Evolutionary conservation across 1,140 invertebrate species (phyloP).

Genomic region (Zaprionus camerounensis): DNA sequence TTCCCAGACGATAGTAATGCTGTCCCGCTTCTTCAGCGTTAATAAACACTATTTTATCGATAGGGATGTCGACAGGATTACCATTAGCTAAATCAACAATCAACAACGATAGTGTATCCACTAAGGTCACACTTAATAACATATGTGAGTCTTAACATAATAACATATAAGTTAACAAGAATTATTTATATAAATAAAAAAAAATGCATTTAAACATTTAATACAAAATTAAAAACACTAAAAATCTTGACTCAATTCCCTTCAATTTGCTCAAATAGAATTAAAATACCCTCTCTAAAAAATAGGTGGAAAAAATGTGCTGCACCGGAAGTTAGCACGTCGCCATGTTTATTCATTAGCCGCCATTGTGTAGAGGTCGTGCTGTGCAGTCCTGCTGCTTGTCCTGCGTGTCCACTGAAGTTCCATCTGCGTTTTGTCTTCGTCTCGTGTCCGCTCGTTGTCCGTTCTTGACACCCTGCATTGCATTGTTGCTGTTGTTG

Average conservation of each 20-base stretch:
- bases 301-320: background rate
- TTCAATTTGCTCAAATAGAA: background rate
- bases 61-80: no score
- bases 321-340: slow-evolving; percentile 61
- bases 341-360: slow-evolving; percentile 80
- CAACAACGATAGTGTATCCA: no score
- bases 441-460: slow-evolving; percentile 25
- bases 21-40: no score
- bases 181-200: no score
- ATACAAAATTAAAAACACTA: background rate
- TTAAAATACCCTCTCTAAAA: background rate
- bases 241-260: background rate
- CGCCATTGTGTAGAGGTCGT: slow-evolving; percentile 56
- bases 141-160: no score
- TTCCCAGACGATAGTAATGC: no score
- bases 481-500: slow-evolving; percentile 39
- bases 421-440: slow-evolving; percentile 47
- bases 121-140: no score
- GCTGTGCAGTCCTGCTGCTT: slow-evolving; percentile 23
- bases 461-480: slow-evolving; percentile 17
- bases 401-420: slow-evolving; percentile 33
- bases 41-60: no score
- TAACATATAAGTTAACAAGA: no score
- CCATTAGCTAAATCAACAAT: no score
- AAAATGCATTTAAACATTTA: no score